Evolutionary conservation across 1,140 invertebrate species (phyloP), one percentile per base, ranked within the genome.

Genomic region (Aphaenogaster rudis): DNA sequence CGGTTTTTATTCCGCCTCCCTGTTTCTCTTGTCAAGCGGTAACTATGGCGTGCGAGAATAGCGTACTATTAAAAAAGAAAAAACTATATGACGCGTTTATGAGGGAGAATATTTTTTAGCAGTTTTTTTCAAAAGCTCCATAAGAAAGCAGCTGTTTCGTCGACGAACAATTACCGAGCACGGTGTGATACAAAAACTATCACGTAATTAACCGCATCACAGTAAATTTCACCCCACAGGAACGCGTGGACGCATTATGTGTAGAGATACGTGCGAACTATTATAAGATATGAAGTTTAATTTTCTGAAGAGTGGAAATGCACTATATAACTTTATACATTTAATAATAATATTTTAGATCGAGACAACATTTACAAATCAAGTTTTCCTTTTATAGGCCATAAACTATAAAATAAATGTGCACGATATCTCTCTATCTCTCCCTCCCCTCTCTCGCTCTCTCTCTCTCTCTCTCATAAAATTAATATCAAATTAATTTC

Each of bases 1-100:
- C 6, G 17, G 66, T 81, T 72, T 77, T 61, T 79, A 66, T 66
- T 79, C 17, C 42, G n/a, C 61, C 5, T 76, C 33, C 2, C 59
- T 33, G 42, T 52, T 81, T 71, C 63, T 69, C 50, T 54, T 45
- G 50, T 72, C 39, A 72, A 81, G 66, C 50, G 79, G 21, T 71
- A 71, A 71, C 15, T 42, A 28, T 45, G 48, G 9, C 15, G 50
- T 17, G n/a, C 17, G 13, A 54, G 48, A 81, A 81, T 81, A 81
- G 36, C 36, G 15, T n/a, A 17, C 13, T 45, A n/a, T 17, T 45
- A 59, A 81, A 72, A 81, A 52, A 45, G 17, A 57, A 71, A 50
- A 81, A 28, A 80, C 8, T 80, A 0, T 15, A 15, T 36, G 36
- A 39, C 48, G 45, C 6, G 28, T 42, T 21, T 71, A 28, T 36